Percentiles rank a stretch among this genome's conserved stretches.
Evolutionary conservation across 2,113 vertebrate species (phyloP).

Genomic region (Herpailurus yagouaroundi): DNA sequence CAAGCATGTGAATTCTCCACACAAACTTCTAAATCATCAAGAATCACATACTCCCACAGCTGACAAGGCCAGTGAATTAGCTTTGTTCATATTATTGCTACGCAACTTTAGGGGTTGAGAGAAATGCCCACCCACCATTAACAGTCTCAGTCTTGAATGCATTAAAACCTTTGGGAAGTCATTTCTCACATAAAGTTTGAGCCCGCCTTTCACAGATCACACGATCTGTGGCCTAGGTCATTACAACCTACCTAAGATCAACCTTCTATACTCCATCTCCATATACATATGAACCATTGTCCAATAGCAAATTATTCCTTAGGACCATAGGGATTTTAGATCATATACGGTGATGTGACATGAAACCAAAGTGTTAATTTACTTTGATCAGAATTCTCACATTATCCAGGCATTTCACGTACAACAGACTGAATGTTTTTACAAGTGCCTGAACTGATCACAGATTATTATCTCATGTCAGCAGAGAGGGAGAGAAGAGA

Average conservation of each 20-base stretch:
- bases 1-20: background rate
- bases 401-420: background rate
- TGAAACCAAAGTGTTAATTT: background rate
- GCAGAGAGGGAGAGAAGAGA: background rate
- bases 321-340: background rate
- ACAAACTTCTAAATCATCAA: slow-evolving; percentile 5
- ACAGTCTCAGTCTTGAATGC: background rate
- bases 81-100: background rate
- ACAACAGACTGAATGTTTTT: background rate
- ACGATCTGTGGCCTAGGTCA: background rate
- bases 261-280: background rate
- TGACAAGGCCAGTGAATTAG: background rate
- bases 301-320: background rate
- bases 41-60: background rate
- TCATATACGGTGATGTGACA: background rate
- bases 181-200: background rate
- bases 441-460: background rate
- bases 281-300: slow-evolving; percentile 9
- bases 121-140: background rate
- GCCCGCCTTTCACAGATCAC: background rate
- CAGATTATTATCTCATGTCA: background rate
- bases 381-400: background rate
- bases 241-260: background rate
- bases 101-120: background rate
- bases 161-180: background rate